Base-by-base conservation (phyloP, 1,140 invertebrate species). In the Pogonomyrmex californicus region DNA sequence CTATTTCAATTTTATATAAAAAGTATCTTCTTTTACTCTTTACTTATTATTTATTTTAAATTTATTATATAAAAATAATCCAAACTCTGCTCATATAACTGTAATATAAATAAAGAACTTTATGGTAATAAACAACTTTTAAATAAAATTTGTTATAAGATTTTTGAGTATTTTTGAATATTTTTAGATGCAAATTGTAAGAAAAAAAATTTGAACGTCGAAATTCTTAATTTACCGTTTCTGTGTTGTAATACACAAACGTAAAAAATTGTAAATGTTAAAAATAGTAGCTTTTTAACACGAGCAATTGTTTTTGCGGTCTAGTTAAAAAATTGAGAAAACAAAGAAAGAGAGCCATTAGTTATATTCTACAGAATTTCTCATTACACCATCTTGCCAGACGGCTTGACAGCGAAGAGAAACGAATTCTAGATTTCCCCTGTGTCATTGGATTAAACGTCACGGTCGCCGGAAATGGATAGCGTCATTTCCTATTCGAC, bases 391-490 rank as follows among this genome's bases (percentile, higher is more conserved):
- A 60, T 68, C 78, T 86, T 71, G 85, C 73, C 75, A 60, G 66
- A 36, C 65, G 62, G 33, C 76, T 88, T 86, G 85, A 86, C 71
- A 70, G 86, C 56, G 76, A 88, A 58, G 81, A 78, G 62, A 83
- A 62, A 63, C 68, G 75, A 86, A 86, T 70, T 78, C 83, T 89
- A 86, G 88, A 90, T 90, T 90, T 90, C 88, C 88, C 88, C 58
- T 65, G 87, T 88, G 75, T 85, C 87, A 88, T 88, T 76, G 88
- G 88, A 90, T 90, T 89, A 90, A 90, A 89, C 88, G 87, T 90
- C 88, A 89, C 85, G 76, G 88, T 73, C 68, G 88, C 73, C 88
- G 88, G 71, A 89, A 90, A 90, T 90, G 78, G 85, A 90, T 90
- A 89, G 88, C 88, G 78, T 73, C 87, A 85, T 89, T 90, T 89